Evolutionary conservation across 2,888 invertebrate species (phyloP).

Genomic region (Stictocephala bisonia): DNA sequence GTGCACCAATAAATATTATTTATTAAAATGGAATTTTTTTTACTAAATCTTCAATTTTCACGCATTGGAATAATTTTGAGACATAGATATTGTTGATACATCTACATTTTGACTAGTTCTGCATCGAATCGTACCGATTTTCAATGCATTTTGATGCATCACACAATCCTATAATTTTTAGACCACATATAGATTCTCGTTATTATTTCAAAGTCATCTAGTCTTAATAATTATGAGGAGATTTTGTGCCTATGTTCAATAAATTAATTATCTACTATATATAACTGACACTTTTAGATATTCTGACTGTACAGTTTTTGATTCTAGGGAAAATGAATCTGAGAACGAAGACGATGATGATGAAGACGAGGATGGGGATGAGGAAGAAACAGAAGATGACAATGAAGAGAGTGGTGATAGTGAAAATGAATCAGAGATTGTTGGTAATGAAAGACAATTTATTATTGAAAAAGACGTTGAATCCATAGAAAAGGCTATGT

Average conservation of each 20-base stretch:
- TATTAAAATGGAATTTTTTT: too few species aligned
- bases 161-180: background rate
- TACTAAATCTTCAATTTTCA: too few species aligned
- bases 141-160: too few species aligned
- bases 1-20: too few species aligned
- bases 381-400: conserved; percentile 50
- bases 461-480: conserved; percentile 49
- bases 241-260: too few species aligned
- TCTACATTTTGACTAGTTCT: too few species aligned
- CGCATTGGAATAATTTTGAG: too few species aligned
- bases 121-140: too few species aligned
- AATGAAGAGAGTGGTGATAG: conserved; percentile 49
- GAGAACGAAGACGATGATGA: conserved; percentile 51
- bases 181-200: background rate
- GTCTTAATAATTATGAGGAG: too few species aligned
- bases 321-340: conserved; percentile 54
- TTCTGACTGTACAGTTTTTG: background rate
- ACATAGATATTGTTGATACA: too few species aligned
- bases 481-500: conserved; percentile 27
- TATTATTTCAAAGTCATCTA: background rate
- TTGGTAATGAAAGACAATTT: conserved; percentile 53
- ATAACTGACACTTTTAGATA: conserved; percentile 47
- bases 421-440: conserved; percentile 43
- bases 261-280: conserved; percentile 45
- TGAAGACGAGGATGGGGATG: conserved; percentile 53